Conservation (phyloP, 2,113 vertebrate genomes). For the Syrrhaptes paradoxus region DNA sequence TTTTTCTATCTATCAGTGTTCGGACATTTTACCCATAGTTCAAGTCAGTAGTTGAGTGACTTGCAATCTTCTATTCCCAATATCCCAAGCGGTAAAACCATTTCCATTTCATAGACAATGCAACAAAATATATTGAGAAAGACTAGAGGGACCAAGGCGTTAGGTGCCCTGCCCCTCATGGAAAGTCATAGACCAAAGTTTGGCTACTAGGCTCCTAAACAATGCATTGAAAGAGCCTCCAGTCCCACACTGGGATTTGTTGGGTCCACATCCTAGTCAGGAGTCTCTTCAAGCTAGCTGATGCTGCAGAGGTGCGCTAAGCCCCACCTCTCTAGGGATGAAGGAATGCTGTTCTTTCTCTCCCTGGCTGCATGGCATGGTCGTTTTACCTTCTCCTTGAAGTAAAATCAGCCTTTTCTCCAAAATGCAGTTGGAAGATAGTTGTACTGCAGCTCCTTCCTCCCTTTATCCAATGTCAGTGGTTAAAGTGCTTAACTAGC, state of each 20-base stretch:
- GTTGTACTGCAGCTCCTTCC: not conserved
- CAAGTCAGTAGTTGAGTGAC: not conserved
- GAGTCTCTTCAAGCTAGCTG: not conserved
- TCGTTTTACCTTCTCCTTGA: not conserved
- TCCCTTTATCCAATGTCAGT: not conserved
- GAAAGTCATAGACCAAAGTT: not conserved
- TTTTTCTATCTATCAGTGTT: not conserved
- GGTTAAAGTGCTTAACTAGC: accelerated
- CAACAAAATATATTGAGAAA: not conserved
- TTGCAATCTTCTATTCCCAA: not conserved
- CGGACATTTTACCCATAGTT: not conserved
- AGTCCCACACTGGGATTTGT: accelerated
- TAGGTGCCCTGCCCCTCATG: not conserved
- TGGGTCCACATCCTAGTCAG: not conserved
- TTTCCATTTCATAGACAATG: not conserved
- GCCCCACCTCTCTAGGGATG: not conserved
- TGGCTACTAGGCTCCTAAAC: not conserved
- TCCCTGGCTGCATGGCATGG: not conserved
- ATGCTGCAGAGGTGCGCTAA: not conserved
- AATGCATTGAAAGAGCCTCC: not conserved
- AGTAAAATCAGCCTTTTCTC: not conserved
- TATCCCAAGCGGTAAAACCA: not conserved
- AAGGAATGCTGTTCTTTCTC: not conserved
- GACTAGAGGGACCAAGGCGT: not conserved
- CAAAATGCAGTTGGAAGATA: not conserved